Base-by-base conservation (phyloP, 2,113 vertebrate species). In the Engystomops pustulosus region DNA sequence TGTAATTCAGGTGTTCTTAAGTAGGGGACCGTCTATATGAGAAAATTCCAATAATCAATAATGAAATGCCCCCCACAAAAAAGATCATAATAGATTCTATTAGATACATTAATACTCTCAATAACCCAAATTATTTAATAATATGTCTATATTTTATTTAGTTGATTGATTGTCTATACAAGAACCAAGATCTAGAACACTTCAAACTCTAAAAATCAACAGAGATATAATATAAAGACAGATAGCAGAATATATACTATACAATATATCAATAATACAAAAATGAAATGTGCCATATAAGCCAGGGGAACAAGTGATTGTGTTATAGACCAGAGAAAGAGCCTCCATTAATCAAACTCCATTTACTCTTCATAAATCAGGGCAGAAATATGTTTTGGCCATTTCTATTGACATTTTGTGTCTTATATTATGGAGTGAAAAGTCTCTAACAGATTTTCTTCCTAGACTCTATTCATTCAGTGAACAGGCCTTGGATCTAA, bases 361-460 rank as follows among this genome's bases (percentile, higher is more conserved):
- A 36, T 34, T 55, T 78, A 78, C 6, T 6, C 74, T 58, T 25
- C 75, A 78, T 78, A 60, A 78, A 78, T 78, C 75, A 78, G 15
- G 23, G 51, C 8, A 14, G 32, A 78, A 34, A 78, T 58, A 58
- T 60, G 75, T 78, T 60, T 58, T 25, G n/a, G 51, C 75, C n/a
- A 58, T 55, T 78, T 60, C 53, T 78, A 78, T 78, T 38, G 75
- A 78, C 75, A 60, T 58, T 58, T 41, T 25, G 75, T 60, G 51
- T 78, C 75, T 78, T 60, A 23, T 78, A 78, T 41, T 78, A 78
- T 58, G 51, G 51, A 38, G 32, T 41, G 74, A 11, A 38, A 77
- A 77, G 75, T 78, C 51, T 78, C 75, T 58, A 58, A 38, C 51
- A 60, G 14, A 41, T 78, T 78, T 77, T 58, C 34, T 41, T 55